Base-by-base conservation (phyloP, 2,888 invertebrate genomes). In the Selenia dentaria region DNA sequence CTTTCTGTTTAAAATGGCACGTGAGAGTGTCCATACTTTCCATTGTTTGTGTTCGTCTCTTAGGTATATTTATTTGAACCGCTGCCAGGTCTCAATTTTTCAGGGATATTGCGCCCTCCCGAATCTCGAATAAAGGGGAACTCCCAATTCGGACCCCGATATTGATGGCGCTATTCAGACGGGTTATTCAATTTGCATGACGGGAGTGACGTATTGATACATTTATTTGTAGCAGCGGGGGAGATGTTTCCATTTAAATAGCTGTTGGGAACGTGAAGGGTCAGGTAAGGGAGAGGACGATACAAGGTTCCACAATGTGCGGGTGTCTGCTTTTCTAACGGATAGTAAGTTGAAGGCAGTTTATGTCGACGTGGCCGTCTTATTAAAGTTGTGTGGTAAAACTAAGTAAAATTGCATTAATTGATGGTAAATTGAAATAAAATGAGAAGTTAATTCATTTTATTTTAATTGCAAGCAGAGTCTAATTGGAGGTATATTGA, bases 21-120 rank as follows among this genome's bases (percentile, higher is more conserved):
- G n/a, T n/a, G n/a, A n/a, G n/a, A n/a, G n/a, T n/a, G n/a, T 22
- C 22, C 4, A 10, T 3, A 2, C 16, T 25, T 5, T 35, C 25
- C 31, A 29, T 13, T 3, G 4, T 14, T 1, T 4, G 26, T 39
- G 11, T 13, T 9, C 27, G 1, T 13, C 37, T 24, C 37, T 25
- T 22, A 26, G 27, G 44, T 51, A 35, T 47, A 51, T 48, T 45
- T 42, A 52, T 50, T 54, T 57, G 57, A 57, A 48, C 39, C 54
- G 49, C 40, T 50, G 57, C 57, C 57, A 57, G 54, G 42, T 54
- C 44, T 50, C 47, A 36, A 57, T 54, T 52, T 57, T 57, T 57
- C 52, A 54, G 47, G 45, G 50, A 52, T 57, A 57, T 54, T 45
- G 57, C 51, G 40, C 33, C 41, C 20, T 22, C 10, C 28, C 40